Evolutionary conservation across 23 tunicate species (phyloP), one percentile per base, ranked within the genome.

Genomic region (Trididemnum miniatum): DNA sequence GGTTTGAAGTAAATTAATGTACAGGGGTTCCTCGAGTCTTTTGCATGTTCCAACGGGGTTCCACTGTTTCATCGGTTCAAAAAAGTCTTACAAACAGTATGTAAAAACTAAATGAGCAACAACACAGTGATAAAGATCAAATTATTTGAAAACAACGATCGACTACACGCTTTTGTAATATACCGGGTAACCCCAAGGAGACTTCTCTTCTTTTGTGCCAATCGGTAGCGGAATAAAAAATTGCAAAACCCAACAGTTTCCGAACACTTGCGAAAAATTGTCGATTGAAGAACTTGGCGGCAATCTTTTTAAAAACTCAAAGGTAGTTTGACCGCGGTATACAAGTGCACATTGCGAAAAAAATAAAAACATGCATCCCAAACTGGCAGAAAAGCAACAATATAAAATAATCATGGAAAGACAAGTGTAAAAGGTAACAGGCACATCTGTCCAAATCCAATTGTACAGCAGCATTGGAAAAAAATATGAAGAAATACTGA

Each of bases 161-260:
- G n/a, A 15, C 54, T 44, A 87, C 0, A 87, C 62, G 39, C 86
- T 77, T 81, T 83, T 82, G 40, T 52, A 65, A 77, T 65, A 88
- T n/a, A 59, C 76, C 3, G 93, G 87, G 18, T 37, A 32, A 32
- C 93, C 93, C 87, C 93, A 88, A 57, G 84, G 87, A n/a, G 86
- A 59, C 50, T 82, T 88, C n/a, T 62, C 29, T 62, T 90, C 89
- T 76, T 76, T 81, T 0, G 83, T 44, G 27, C 34, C 54, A 31
- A 82, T 9, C 1, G 98, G 98, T n/a, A 93, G 38, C 1, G 98
- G 98, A 65, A 88, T 31, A 22, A 93, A 37, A 74, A 93, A 88
- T 22, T 87, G 71, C 31, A 92, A 35, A 62, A 79, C 44, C 66
- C 84, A 71, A 38, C 33, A 72, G 9, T 37, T 51, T 3, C 98